phyloP scores from a whole-genome alignment of 2,797 vertebrate genomes.

The Phylloscopus collybita region DNA sequence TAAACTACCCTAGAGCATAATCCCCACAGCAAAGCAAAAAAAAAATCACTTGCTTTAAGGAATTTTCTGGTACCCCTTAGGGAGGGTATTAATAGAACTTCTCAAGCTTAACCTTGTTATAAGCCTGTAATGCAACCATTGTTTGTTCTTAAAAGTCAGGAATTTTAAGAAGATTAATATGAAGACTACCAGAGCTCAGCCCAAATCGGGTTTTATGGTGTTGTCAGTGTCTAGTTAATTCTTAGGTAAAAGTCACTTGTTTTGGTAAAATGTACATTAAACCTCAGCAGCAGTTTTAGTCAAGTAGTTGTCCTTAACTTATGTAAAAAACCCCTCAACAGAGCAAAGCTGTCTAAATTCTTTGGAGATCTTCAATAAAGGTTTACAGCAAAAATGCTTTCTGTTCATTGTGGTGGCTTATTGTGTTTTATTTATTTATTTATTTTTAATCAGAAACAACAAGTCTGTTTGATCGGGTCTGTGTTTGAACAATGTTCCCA shows the following conservation, averaged over 20 bases:
- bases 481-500: background rate
- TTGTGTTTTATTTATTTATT: background rate
- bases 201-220: constrained; percentile 57
- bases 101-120: constrained; percentile 67
- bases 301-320: background rate
- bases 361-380: background rate
- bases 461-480: background rate
- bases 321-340: background rate
- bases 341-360: background rate
- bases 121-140: constrained; percentile 40
- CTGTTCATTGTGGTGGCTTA: background rate
- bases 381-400: background rate
- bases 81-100: constrained; percentile 67
- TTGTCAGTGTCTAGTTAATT: constrained; percentile 58
- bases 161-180: constrained; percentile 72
- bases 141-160: constrained; percentile 68
- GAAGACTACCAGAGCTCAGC: constrained; percentile 18
- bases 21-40: constrained; percentile 34
- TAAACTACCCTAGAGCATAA: constrained; percentile 48
- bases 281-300: background rate
- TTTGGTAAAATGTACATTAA: background rate
- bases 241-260: background rate
- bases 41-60: constrained; percentile 63
- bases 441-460: background rate
- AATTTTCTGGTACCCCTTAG: constrained; percentile 65